These are phyloP conservation scores for Eupithecia subumbrata DNA, from an alignment of 2,888 invertebrate genomes.

Conservation along the genomic window DNA sequence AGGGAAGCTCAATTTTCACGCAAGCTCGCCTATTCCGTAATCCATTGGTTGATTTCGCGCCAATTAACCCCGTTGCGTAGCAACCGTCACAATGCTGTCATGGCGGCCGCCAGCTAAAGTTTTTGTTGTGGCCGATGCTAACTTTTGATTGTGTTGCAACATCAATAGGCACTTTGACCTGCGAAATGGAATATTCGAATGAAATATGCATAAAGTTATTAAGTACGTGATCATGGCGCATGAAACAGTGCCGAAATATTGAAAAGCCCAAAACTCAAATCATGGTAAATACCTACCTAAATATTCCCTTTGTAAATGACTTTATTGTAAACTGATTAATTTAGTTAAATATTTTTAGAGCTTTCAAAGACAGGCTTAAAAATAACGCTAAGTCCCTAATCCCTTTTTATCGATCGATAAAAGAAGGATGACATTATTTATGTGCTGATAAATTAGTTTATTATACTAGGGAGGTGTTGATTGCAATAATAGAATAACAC, in stretches of 20 bases:
- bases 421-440: neutral
- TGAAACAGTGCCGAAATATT: too few relatives aligned
- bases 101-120: constrained; percentile 47
- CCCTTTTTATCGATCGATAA: too few relatives aligned
- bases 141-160: constrained; percentile 11
- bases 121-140: constrained; percentile 7
- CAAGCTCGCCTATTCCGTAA: constrained; percentile 54
- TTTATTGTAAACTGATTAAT: too few relatives aligned
- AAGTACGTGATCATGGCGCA: too few relatives aligned
- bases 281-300: too few relatives aligned
- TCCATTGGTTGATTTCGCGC: constrained; percentile 69
- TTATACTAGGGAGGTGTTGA: too few relatives aligned
- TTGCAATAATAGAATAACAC: too few relatives aligned
- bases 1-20: constrained; percentile 29
- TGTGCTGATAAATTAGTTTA: too few relatives aligned
- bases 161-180: neutral
- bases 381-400: neutral
- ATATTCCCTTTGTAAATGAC: too few relatives aligned
- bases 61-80: constrained; percentile 71
- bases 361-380: neutral
- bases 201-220: neutral
- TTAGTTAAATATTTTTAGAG: too few relatives aligned
- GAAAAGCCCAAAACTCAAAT: too few relatives aligned
- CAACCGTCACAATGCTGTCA: constrained; percentile 62
- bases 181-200: neutral